Evolutionary conservation across 1,140 invertebrate species (phyloP).

Genomic region (Chionoecetes opilio): DNA sequence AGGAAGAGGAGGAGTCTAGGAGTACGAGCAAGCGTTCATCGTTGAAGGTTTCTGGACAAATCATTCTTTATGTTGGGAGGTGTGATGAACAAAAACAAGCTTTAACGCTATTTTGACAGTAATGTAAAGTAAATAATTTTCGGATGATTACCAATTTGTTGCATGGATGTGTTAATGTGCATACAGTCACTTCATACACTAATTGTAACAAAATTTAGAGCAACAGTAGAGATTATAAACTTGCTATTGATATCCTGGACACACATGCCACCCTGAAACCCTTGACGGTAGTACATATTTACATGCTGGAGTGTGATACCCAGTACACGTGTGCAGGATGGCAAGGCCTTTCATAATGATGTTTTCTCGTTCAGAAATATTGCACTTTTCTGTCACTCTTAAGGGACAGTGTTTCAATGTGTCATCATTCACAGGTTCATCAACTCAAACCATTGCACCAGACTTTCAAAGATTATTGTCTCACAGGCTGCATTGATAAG

Average conservation of each 20-base stretch:
- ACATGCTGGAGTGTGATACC: neutral
- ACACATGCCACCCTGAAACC: no score
- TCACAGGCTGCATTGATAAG: neutral
- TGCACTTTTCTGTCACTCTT: neutral
- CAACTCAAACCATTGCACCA: neutral
- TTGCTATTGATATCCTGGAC: no score
- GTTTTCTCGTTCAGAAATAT: neutral
- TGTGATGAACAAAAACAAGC: neutral
- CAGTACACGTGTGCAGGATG: neutral
- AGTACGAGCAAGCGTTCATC: no score
- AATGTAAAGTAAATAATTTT: neutral
- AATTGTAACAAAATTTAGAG: neutral
- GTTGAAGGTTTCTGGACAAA: neutral
- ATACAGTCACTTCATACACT: neutral
- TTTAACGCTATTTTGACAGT: neutral
- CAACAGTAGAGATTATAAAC: neutral
- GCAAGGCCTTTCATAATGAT: neutral
- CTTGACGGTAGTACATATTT: no score
- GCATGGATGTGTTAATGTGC: neutral
- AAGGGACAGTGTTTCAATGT: neutral
- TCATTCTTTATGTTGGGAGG: neutral
- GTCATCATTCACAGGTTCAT: slow-evolving; percentile 1
- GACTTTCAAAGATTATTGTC: neutral
- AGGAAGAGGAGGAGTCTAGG: neutral
- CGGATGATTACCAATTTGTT: neutral